Evolutionary conservation across 2,888 invertebrate species (phyloP).

Genomic region (Hanleya hanleyi): DNA sequence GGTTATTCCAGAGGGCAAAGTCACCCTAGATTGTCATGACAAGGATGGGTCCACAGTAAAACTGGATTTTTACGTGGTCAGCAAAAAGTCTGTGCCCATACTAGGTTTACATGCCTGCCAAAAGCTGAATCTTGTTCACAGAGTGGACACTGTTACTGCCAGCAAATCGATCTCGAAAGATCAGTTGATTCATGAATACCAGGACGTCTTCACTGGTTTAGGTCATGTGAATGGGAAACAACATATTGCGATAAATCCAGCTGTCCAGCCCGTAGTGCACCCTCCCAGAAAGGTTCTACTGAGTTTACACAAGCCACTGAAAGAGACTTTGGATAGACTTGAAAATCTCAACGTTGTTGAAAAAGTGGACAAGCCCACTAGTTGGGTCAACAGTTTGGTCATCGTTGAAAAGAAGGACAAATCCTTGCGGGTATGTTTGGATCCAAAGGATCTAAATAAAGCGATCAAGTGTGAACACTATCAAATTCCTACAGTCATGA

Average conservation of each 20-base stretch:
- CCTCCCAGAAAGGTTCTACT: neutral
- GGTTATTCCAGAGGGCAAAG: neutral
- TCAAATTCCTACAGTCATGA: too few relatives aligned
- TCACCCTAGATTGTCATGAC: neutral
- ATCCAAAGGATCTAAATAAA: too few relatives aligned
- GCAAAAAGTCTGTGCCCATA: neutral
- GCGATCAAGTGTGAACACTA: too few relatives aligned
- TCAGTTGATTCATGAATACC: neutral
- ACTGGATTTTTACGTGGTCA: neutral
- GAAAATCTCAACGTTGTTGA: neutral
- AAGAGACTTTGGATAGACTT: neutral
- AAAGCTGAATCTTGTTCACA: neutral
- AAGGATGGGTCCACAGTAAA: neutral
- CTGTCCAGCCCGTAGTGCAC: neutral
- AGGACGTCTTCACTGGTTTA: slow-evolving; percentile 2
- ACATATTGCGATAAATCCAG: neutral
- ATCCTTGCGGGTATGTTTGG: too few relatives aligned
- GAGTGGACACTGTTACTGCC: neutral
- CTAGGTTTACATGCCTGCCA: neutral
- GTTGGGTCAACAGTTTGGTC: too few relatives aligned
- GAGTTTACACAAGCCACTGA: neutral
- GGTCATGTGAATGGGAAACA: neutral
- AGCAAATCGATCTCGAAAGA: neutral
- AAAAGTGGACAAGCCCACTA: neutral
- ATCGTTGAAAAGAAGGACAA: too few relatives aligned